Evolutionary conservation across 2,888 invertebrate genomes (phyloP), one percentile per base, ranked within the genome.

Genomic region (Cecidostiba fungosa): DNA sequence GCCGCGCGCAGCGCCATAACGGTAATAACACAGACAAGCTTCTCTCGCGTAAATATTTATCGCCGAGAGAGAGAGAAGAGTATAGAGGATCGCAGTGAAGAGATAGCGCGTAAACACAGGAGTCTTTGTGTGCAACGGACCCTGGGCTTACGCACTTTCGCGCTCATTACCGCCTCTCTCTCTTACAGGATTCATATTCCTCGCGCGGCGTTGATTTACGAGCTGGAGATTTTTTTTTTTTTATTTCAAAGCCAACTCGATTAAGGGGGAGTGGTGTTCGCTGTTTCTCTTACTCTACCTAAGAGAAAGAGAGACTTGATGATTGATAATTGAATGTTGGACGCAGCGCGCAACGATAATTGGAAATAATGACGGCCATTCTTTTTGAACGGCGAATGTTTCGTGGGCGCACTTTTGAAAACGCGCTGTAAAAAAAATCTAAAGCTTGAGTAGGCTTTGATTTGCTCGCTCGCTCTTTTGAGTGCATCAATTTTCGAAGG

Each of bases 241-340:
- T 80, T 83, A 73, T 80, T 77, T 62, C 74, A 72, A 73, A 77
- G 54, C 73, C 77, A 77, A 82, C 83, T 86, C 85, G 86, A 78
- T 81, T 81, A 81, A 74, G 73, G 73, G 72, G 74, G 80, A 54
- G 73, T 80, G 70, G 72, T 26, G 23, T 10, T 54, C 36, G 70
- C 54, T n/a, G 29, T 59, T 73, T 73, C 39, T 73, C 26, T 36
- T 43, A 43, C 19, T 81, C 29, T 50, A 4, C 12, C 16, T n/a
- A 12, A 59, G 29, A 10, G 29, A 23, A 16, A 36, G 36, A n/a
- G 26, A 29, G 66, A 62, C 39, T 81, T 62, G 73, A 72, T 59
- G 73, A 81, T 81, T 81, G 81, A 81, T 81, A 73, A 81, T 81
- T 81, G 81, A 81, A 81, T 73, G 81, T 62, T 81, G 81, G 32